Evolutionary conservation across 2,113 vertebrate genomes (phyloP).

Genomic region (Cyanocitta stelleri): DNA sequence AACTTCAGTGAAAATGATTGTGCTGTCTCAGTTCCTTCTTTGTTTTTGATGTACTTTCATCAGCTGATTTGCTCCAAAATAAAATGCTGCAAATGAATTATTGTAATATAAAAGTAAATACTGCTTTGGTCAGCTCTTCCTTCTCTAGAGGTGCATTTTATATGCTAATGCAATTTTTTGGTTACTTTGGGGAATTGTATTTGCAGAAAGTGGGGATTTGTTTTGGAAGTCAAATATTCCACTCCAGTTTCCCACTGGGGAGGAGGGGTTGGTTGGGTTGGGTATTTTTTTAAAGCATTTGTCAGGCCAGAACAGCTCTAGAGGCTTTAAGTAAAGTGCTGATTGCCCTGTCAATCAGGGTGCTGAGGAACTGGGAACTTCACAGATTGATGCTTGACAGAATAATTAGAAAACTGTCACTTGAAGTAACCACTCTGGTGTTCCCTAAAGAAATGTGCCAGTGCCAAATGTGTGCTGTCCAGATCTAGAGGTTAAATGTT

Average conservation of each 20-base stretch:
- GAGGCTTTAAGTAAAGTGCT: conserved; percentile 76
- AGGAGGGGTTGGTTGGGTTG: background rate
- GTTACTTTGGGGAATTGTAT: background rate
- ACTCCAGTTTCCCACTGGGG: background rate
- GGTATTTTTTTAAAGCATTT: background rate
- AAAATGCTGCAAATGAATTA: background rate
- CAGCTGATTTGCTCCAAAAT: background rate
- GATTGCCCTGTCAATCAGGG: conserved; percentile 96
- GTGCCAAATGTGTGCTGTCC: conserved; percentile 62
- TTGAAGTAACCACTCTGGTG: conserved; percentile 85
- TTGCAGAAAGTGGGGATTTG: background rate
- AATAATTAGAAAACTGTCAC: conserved; percentile 99
- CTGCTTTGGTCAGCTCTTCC: background rate
- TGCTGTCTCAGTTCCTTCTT: background rate
- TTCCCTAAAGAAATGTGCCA: conserved; percentile 78
- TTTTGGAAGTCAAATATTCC: background rate
- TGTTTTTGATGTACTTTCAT: background rate
- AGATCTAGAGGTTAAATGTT: conserved; percentile 78
- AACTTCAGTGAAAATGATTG: background rate
- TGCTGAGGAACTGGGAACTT: conserved; percentile 80
- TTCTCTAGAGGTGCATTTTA: background rate
- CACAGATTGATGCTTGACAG: conserved; percentile 97
- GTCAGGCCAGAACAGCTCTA: conserved; percentile 44
- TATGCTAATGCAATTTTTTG: background rate
- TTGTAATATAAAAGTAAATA: background rate